Percentiles rank a stretch among this genome's conserved stretches.
phyloP scores from a whole-genome alignment of 1,140 invertebrate genomes.

The Formica exsecta region DNA sequence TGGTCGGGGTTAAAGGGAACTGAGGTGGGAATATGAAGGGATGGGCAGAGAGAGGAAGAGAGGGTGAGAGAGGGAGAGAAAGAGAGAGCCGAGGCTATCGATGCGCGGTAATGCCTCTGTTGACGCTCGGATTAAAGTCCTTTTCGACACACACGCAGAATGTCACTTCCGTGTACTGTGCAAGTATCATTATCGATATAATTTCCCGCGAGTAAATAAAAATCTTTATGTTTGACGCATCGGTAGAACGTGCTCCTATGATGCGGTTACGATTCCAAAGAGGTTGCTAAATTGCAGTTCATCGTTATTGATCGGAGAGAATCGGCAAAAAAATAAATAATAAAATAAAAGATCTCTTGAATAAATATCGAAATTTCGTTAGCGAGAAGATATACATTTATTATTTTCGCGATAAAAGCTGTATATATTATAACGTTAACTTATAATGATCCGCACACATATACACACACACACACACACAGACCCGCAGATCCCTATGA shows the following conservation, averaged over 20 bases:
- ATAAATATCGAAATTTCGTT: background rate
- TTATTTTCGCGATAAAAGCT: background rate
- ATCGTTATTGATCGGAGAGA: background rate
- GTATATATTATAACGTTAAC: no score
- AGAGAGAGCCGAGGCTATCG: conserved; percentile 60
- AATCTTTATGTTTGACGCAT: conserved; percentile 21
- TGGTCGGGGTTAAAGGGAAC: conserved; percentile 77
- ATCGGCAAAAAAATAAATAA: background rate
- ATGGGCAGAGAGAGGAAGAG: conserved; percentile 56
- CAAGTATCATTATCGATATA: conserved; percentile 53
- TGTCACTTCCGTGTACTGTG: conserved; percentile 30
- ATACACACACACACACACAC: no score
- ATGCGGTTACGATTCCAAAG: conserved; percentile 3
- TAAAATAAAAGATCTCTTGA: background rate
- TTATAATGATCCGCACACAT: no score
- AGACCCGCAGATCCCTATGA: background rate
- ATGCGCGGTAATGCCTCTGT: conserved; percentile 77
- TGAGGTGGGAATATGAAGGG: conserved; percentile 75
- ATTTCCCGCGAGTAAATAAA: conserved; percentile 39
- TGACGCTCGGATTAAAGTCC: conserved; percentile 78
- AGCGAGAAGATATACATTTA: background rate
- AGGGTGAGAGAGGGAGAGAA: conserved; percentile 34
- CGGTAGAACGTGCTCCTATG: background rate
- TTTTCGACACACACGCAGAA: conserved; percentile 68
- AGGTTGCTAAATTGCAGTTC: conserved; percentile 12